A percentile compares a stretch with the other conserved stretches of the same genome.
phyloP scores from a whole-genome alignment of 2,888 invertebrate species.

The Zeuzera pyrina region DNA sequence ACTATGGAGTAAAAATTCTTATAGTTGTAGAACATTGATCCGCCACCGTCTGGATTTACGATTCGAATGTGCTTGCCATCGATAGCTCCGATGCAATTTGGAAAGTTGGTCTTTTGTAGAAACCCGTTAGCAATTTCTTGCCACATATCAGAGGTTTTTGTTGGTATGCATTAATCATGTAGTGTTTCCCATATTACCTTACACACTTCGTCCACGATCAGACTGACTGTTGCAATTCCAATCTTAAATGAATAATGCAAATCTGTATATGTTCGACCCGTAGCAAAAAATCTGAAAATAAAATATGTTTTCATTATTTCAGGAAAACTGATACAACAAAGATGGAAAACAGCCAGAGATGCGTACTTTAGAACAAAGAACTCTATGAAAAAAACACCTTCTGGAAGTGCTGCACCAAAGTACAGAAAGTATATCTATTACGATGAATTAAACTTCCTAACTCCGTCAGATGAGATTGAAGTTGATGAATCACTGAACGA shows the following conservation, averaged over 20 bases:
- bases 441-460: constrained; percentile 17
- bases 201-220: constrained; percentile 27
- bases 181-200: constrained; percentile 22
- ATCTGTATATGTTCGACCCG: constrained; percentile 23
- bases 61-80: constrained; percentile 19
- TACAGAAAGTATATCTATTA: constrained; percentile 17
- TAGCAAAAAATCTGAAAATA: constrained; percentile 24
- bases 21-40: too few species aligned
- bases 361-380: constrained; percentile 15
- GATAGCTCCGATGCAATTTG: constrained; percentile 11
- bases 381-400: constrained; percentile 14
- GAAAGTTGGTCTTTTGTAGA: constrained; percentile 12
- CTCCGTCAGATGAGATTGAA: constrained; percentile 14
- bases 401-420: constrained; percentile 18
- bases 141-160: constrained; percentile 6
- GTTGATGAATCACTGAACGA: constrained; percentile 17
- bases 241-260: constrained; percentile 27
- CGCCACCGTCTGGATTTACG: too few species aligned
- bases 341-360: constrained; percentile 18
- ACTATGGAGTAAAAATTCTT: constrained; percentile 25
- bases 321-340: constrained; percentile 17
- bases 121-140: constrained; percentile 11
- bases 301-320: constrained; percentile 15
- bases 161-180: constrained; percentile 13
- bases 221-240: constrained; percentile 24